Conservation (phyloP, 2,888 invertebrate species). For the Icerya purchasi region DNA sequence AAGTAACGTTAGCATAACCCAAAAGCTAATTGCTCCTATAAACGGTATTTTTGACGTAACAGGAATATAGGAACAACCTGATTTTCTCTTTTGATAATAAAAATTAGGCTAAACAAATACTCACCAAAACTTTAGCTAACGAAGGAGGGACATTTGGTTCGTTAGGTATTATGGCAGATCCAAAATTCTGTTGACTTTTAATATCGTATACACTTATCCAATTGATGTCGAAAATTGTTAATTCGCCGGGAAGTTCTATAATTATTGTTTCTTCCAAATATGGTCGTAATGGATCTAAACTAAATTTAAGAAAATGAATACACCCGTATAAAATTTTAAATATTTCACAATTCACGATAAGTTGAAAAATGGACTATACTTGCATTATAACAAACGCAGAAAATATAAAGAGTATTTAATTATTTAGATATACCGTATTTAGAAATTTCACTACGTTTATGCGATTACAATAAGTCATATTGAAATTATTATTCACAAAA, state of each 20-base stretch:
- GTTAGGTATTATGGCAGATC: slow-evolving; percentile 55
- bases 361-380: no score
- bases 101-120: slow-evolving; percentile 17
- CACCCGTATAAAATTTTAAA: no score
- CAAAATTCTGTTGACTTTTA: slow-evolving; percentile 41
- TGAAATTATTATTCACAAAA: no score
- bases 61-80: background rate
- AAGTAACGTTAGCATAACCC: background rate
- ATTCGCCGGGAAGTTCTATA: slow-evolving; percentile 56
- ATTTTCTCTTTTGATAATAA: background rate
- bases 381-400: no score
- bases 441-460: no score
- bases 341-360: background rate
- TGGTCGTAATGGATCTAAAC: slow-evolving; percentile 52
- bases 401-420: no score
- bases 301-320: slow-evolving; percentile 23
- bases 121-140: slow-evolving; percentile 33
- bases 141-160: slow-evolving; percentile 71
- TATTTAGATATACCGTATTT: no score
- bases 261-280: slow-evolving; percentile 52
- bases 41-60: background rate
- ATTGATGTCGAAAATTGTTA: slow-evolving; percentile 56
- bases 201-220: slow-evolving; percentile 68
- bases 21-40: slow-evolving; percentile 1
- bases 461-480: no score